These are phyloP conservation scores for Bacillus rossius DNA, from an alignment of 1,140 invertebrate genomes.

Conservation along the genomic window DNA sequence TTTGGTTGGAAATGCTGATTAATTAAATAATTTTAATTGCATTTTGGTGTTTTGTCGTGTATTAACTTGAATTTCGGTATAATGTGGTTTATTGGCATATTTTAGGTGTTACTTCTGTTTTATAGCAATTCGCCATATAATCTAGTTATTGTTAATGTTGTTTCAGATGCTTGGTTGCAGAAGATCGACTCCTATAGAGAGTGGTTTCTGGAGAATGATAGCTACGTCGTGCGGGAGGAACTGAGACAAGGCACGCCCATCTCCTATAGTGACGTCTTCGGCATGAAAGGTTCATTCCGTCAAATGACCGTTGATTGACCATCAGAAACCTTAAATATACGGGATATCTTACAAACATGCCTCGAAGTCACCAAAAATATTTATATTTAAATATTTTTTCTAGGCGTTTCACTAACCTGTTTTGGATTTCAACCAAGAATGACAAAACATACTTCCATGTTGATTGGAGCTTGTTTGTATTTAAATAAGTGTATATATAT, in stretches of 20 bases:
- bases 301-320: constrained; percentile 65
- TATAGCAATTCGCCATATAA: too few species aligned
- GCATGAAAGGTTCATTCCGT: constrained; percentile 74
- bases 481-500: neutral
- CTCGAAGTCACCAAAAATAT: too few species aligned
- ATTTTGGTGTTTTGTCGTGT: too few species aligned
- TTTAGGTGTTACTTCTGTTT: too few species aligned
- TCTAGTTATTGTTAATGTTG: too few species aligned
- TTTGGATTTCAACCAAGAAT: neutral
- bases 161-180: constrained; percentile 63
- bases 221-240: constrained; percentile 62
- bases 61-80: too few species aligned
- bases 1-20: too few species aligned
- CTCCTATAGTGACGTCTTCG: constrained; percentile 72
- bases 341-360: constrained; percentile 12
- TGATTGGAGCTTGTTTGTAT: neutral
- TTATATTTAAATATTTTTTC: constrained; percentile 3
- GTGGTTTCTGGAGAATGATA: constrained; percentile 69
- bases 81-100: too few species aligned
- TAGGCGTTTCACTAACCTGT: neutral
- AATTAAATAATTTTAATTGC: too few species aligned
- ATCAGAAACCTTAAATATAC: constrained; percentile 4
- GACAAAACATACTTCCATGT: neutral
- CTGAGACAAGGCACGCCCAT: constrained; percentile 70
- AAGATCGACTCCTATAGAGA: constrained; percentile 66